Percentiles rank a stretch among this genome's conserved stretches.
Conservation (phyloP, 2,797 vertebrate genomes). For the Danio aesculapii region DNA sequence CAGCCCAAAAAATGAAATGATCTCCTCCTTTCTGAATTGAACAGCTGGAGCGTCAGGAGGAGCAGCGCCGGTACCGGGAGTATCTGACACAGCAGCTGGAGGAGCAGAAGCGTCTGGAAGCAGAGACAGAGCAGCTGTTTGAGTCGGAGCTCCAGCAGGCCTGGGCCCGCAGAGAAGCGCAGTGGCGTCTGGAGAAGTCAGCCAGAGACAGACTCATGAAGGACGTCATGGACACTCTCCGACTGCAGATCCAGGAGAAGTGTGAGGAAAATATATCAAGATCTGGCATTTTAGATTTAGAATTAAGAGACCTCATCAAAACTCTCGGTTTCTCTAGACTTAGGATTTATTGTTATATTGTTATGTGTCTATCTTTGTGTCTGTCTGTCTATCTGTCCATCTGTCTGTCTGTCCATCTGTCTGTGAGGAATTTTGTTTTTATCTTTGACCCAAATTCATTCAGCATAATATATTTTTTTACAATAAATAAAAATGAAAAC, state of each 20-base stretch:
- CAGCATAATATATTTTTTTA: too few relatives aligned
- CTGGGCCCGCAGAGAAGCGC: constrained; percentile 72
- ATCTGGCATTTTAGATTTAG: neutral
- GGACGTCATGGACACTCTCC: constrained; percentile 81
- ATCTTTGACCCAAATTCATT: too few relatives aligned
- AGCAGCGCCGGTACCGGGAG: constrained; percentile 81
- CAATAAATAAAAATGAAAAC: too few relatives aligned
- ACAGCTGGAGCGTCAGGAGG: constrained; percentile 79
- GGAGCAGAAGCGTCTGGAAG: constrained; percentile 77
- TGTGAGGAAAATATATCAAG: constrained; percentile 74
- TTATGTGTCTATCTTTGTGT: too few relatives aligned
- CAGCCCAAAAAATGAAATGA: neutral
- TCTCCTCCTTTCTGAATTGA: neutral
- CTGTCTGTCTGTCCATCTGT: too few relatives aligned
- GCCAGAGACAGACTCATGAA: constrained; percentile 80
- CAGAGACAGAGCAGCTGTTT: constrained; percentile 76
- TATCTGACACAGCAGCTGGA: constrained; percentile 79
- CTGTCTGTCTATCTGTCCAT: too few relatives aligned
- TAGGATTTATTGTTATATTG: too few relatives aligned
- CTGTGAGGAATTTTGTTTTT: too few relatives aligned
- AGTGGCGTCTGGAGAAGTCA: constrained; percentile 71
- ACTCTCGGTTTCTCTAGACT: too few relatives aligned
- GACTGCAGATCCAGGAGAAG: constrained; percentile 85
- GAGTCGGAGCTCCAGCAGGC: constrained; percentile 76
- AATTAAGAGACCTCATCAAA: too few relatives aligned